These are phyloP conservation scores for Drosophila repleta DNA, from an alignment of 1,140 invertebrate species.

Conservation along the genomic window DNA sequence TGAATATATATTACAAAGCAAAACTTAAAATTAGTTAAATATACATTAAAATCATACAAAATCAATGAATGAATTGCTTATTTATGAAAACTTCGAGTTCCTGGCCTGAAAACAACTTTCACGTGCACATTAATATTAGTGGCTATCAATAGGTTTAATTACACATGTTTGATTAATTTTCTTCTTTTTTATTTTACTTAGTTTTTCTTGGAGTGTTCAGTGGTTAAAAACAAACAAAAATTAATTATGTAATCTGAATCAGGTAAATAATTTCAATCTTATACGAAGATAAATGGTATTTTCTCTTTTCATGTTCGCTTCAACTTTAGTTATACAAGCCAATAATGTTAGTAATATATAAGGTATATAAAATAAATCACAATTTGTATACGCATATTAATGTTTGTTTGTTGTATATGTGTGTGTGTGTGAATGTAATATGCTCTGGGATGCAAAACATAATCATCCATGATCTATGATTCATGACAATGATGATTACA, in stretches of 20 bases:
- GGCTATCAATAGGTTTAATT: conserved; percentile 28
- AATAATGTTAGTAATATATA: conserved; percentile 64
- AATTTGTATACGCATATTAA: conserved; percentile 75
- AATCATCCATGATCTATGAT: conserved; percentile 37
- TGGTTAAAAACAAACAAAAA: conserved; percentile 31
- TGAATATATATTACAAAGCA: conserved; percentile 38
- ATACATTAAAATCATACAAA: conserved; percentile 56
- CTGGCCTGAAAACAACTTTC: conserved; percentile 24
- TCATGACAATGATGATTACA: conserved; percentile 36
- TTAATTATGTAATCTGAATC: conserved; percentile 40
- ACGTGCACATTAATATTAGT: conserved; percentile 29
- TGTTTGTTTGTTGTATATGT: conserved; percentile 52
- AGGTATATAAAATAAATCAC: conserved; percentile 81
- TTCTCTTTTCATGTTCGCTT: conserved; percentile 41
- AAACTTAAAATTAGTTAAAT: conserved; percentile 79
- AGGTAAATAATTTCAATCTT: conserved; percentile 58
- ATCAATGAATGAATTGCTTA: conserved; percentile 30
- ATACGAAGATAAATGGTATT: conserved; percentile 25
- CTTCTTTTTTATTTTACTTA: conserved; percentile 15
- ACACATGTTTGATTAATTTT: conserved; percentile 13
- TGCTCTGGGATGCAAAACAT: conserved; percentile 31
- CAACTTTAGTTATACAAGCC: conserved; percentile 48
- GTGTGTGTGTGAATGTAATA: conserved; percentile 30
- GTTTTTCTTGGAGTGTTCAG: conserved; percentile 25
- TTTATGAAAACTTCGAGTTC: conserved; percentile 26